phyloP scores from a whole-genome alignment of 2,888 invertebrate species.

The Morinoia aosen region DNA sequence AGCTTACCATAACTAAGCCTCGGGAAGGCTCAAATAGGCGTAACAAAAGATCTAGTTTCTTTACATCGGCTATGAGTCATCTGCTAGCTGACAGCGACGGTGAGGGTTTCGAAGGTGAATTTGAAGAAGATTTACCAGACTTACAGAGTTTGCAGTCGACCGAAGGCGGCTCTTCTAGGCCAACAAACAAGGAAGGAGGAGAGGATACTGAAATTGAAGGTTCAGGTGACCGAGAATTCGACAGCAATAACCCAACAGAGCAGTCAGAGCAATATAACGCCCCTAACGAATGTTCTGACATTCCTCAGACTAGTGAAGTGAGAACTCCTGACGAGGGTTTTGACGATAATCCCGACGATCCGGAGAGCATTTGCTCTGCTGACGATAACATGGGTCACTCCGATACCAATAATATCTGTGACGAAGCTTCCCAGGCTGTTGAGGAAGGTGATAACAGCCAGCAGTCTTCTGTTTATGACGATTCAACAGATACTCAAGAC shows the following conservation, averaged over 20 bases:
- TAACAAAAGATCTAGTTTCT: neutral
- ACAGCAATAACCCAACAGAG: neutral
- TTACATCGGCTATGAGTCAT: constrained; percentile 47
- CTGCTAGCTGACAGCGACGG: constrained; percentile 41
- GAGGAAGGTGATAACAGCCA: neutral
- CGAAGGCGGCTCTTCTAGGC: neutral
- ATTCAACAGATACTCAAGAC: neutral
- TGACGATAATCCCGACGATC: constrained; percentile 52
- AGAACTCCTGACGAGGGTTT: neutral
- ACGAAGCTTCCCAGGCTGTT: neutral
- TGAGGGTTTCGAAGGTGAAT: constrained; percentile 52
- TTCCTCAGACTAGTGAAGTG: neutral
- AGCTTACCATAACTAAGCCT: constrained; percentile 7
- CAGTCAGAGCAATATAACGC: neutral
- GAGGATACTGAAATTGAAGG: neutral
- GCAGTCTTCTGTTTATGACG: neutral
- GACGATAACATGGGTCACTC: neutral
- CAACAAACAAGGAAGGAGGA: neutral
- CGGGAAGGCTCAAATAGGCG: constrained; percentile 35
- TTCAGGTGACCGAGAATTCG: neutral
- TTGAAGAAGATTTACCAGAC: constrained; percentile 55
- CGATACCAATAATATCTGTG: constrained; percentile 2
- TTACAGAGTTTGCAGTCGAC: neutral
- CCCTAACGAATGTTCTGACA: neutral
- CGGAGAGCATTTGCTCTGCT: neutral